Conservation (phyloP, 35 echinoderm and acorn worm genomes). For the Apostichopus parvimensis region DNA sequence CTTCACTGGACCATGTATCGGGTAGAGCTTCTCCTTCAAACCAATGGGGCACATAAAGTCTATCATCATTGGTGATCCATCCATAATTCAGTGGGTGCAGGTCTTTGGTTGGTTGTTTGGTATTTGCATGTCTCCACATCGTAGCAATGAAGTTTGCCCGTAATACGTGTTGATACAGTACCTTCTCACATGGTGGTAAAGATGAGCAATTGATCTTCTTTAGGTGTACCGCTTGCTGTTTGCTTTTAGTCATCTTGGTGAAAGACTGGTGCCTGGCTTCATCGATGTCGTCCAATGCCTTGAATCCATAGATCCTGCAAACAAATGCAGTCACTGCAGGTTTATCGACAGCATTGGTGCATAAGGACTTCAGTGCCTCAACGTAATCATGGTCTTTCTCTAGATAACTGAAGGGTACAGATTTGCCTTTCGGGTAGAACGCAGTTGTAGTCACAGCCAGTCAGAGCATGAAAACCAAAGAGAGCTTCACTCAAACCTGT, state of each 20-base stretch:
- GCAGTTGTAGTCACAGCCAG: constrained; percentile 67
- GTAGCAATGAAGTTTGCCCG: constrained; percentile 46
- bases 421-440: constrained; percentile 62
- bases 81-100: constrained; percentile 34
- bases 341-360: no score
- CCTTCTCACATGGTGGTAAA: constrained; percentile 52
- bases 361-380: background rate
- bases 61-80: constrained; percentile 33
- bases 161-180: constrained; percentile 39
- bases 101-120: constrained; percentile 37
- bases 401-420: constrained; percentile 54
- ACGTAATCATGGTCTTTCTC: constrained; percentile 30
- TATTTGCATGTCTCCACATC: constrained; percentile 14
- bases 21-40: constrained; percentile 18
- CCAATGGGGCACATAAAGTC: constrained; percentile 39
- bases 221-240: constrained; percentile 27
- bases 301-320: background rate
- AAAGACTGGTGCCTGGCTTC: constrained; percentile 61
- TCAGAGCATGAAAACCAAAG: constrained; percentile 54
- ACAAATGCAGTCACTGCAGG: no score
- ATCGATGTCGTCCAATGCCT: constrained; percentile 45
- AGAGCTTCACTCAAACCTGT: constrained; percentile 60
- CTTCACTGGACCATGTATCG: background rate
- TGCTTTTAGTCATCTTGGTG: constrained; percentile 35
- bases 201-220: constrained; percentile 60